Evolutionary conservation across 1,140 invertebrate genomes (phyloP), one percentile per base, ranked within the genome.

Genomic region (Chironomus tepperi): DNA sequence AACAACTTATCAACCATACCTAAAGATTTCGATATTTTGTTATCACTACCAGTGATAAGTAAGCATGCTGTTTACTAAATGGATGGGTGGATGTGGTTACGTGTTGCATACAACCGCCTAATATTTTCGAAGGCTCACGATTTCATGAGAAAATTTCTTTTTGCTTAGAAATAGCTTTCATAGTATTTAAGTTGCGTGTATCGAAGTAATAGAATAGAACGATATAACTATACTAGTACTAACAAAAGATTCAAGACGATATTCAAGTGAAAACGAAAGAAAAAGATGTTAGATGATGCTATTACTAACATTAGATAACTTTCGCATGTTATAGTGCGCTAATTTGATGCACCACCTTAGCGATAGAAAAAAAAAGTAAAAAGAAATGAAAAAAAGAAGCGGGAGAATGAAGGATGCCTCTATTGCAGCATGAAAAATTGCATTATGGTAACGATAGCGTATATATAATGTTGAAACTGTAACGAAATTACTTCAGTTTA

Each of bases 401-500:
- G 47, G 47, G 47, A 57, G 47, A 57, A 57, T 57, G 47, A 57
- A 57, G 47, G 47, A 57, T 57, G 47, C 47, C 47, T 57, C 12
- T 12, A 47, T 2, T 57, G 47, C 47, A 57, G 12, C 47, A 57
- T 57, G 12, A 57, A n/a, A 12, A 57, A 15, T 57, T n/a, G 24
- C 24, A 34, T 34, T 34, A 34, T 34, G 24, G 24, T 34, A 34
- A 34, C 47, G 65, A 70, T 70, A 70, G 10, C 65, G 65, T 70
- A 70, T 70, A 70, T 70, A 70, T 19, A 70, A 70, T 70, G n/a
- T 70, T 70, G 65, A 21, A 70, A 21, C 65, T 70, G 6, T 70
- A 70, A 70, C 65, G 19, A 18, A 18, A 70, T 70, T 70, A 70
- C 65, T 70, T 70, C 65, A 70, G 65, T 70, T 70, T 70, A 18